Evolutionary conservation across 2,797 vertebrate species (phyloP), one percentile per base, ranked within the genome.

Genomic region (Xyrichtys novacula): DNA sequence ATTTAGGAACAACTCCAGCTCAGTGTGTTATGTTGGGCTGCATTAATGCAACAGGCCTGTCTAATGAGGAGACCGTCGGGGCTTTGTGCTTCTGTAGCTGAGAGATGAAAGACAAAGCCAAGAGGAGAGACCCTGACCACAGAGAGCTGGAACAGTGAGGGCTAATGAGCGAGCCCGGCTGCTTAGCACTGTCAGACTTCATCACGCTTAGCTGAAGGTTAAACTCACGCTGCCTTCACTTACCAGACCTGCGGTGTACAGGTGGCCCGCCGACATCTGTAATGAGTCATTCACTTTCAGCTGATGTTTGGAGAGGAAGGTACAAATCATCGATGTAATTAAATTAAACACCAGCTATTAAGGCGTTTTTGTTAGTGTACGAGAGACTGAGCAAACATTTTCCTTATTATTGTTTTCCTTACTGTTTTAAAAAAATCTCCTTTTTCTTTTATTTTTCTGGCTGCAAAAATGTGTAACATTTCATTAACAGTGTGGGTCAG

Each of bases 31-130:
- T 66, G 77, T 79, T 85, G 74, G 80, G 60, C 72, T 78, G 82
- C 85, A 87, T 90, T 80, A 88, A 90, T 31, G 83, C 80, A 87
- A 76, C 85, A 73, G 81, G 80, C 78, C 80, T n/a, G 28, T 74
- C 62, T 91, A 92, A 92, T 91, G 91, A 92, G 89, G 67, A 82
- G 81, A 74, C 88, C 71, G 60, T 74, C 69, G 80, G 22, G 80
- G 85, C 77, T 84, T 83, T 86, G 78, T 71, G 81, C 69, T 61
- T 87, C 76, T 76, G 68, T 70, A 75, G 81, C 80, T 65, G 60
- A 64, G 68, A 89, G 85, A 89, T 90, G 89, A 91, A 88, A 90
- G 86, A 68, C 55, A 78, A 85, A 87, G 80, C 69, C 67, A 76
- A 78, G 68, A 86, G 74, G 53, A 78, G 71, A 78, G 77, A 85